Evolutionary conservation across 2,797 vertebrate species (phyloP), one percentile per base, ranked within the genome.

Genomic region (Acipenser oxyrinchus): DNA sequence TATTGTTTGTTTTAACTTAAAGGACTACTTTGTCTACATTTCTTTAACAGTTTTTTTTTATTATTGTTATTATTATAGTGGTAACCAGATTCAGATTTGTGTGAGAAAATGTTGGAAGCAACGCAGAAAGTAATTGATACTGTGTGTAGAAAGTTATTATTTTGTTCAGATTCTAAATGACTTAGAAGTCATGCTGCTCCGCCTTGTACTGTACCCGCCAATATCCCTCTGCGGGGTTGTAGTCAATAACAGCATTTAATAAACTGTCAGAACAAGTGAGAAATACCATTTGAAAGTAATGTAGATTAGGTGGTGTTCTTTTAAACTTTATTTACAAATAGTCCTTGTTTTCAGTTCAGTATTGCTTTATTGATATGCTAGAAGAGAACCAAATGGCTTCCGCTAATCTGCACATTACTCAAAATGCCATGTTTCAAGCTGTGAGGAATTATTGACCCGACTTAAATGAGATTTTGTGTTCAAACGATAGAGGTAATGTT

Each of bases 161-260:
- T 37, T 37, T 37, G 3, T 58, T 58, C 10, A 58, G 3, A 58
- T 58, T 58, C 12, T 58, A 58, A 58, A 58, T 58, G 55, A 58
- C 55, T 58, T 6, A 0, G 37, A 58, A 11, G 12, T 58, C 55
- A 11, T 58, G 55, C 55, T 58, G 55, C 37, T 4, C 37, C 4
- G 5, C 37, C 37, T 37, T 37, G 37, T 58, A n/a, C 15, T 58
- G 11, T 58, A 11, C 51, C 37, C 8, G 10, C 66, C 52, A 12
- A 18, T 52, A 53, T 62, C 51, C 49, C 60, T 63, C 52, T 50
- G 48, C 15, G 8, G 62, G 48, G 50, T 11, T 8, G 52, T 13
- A 68, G 67, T 68, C 62, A 68, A 68, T 68, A 63, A 63, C 15
- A 18, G 49, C 60, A 59, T 63, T 68, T 68, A 68, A 68, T 68